Evolutionary conservation across 30 jellyfish, hydroid and myxozoan genomes (phyloP), one percentile per base, ranked within the genome.

Genomic region (Sanderia malayensis): DNA sequence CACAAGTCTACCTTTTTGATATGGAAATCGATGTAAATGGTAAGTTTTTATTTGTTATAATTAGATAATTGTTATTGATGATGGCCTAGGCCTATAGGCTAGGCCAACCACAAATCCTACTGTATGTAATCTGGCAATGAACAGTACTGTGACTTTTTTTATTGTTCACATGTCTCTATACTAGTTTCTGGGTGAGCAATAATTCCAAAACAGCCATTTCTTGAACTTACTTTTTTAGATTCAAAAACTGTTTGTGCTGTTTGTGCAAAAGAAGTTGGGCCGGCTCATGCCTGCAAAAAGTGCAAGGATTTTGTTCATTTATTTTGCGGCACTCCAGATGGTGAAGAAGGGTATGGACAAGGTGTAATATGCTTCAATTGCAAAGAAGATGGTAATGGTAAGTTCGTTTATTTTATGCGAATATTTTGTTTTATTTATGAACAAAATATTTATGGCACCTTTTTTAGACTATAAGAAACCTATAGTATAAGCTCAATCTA

Each of bases 271-370:
- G 55, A 15, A 41, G 8, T 41, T 41, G 55, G 55, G 55, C 55
- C 55, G 55, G 55, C 55, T 41, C 55, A 41, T 41, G 55, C 55
- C 55, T 41, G 55, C 11, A 41, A 41, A 41, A 41, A 41, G 55
- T 41, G 55, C 55, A 41, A 41, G 55, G 55, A 41, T 41, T 41
- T 41, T 41, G 55, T 41, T 15, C 8, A 15, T 41, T 41, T 41
- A 41, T 41, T 41, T 41, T 6, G 55, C 55, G 55, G 55, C 55
- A 41, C 55, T 15, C n/a, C n/a, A n/a, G n/a, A n/a, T n/a, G n/a
- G n/a, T n/a, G n/a, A n/a, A n/a, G n/a, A n/a, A n/a, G n/a, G n/a
- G n/a, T n/a, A n/a, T n/a, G n/a, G n/a, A n/a, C n/a, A n/a, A n/a
- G n/a, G n/a, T n/a, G n/a, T n/a, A n/a, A n/a, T n/a, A n/a, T n/a